A percentile compares a stretch with the other conserved stretches of the same genome.
Conservation (phyloP, 1,140 invertebrate species). For the Drosophila prosaltans region DNA sequence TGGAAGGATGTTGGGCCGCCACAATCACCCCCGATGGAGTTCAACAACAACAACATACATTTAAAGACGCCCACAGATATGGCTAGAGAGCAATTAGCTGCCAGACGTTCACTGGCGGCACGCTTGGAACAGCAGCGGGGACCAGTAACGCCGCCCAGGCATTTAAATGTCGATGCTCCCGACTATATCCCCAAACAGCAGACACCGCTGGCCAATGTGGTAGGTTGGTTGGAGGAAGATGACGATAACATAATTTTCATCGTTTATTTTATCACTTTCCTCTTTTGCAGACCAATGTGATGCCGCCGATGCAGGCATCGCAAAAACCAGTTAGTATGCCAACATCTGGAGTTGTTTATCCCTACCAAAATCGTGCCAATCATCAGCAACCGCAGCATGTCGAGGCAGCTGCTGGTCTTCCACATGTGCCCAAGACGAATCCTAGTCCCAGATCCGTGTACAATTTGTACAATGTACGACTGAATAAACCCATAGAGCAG, state of each 20-base stretch:
- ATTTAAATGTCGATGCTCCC: slow-evolving; percentile 31
- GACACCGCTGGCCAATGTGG: slow-evolving; percentile 58
- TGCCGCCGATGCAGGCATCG: slow-evolving; percentile 47
- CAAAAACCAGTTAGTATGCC: slow-evolving; percentile 35
- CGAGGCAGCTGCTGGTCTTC: slow-evolving; percentile 31
- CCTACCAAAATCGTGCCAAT: slow-evolving; percentile 61
- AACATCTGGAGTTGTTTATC: neutral
- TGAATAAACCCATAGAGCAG: slow-evolving; percentile 52
- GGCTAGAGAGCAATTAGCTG: slow-evolving; percentile 63
- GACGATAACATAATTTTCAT: neutral
- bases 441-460: slow-evolving; percentile 53
- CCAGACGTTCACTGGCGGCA: slow-evolving; percentile 59
- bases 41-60: slow-evolving; percentile 55
- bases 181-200: slow-evolving; percentile 35
- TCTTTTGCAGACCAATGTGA: slow-evolving; percentile 60
- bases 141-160: slow-evolving; percentile 31
- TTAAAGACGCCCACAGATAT: slow-evolving; percentile 62
- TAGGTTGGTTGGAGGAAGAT: slow-evolving; percentile 13
- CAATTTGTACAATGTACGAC: slow-evolving; percentile 66
- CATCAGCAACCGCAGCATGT: slow-evolving; percentile 12
- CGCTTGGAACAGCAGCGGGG: slow-evolving; percentile 68
- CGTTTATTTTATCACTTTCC: neutral
- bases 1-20: slow-evolving; percentile 50
- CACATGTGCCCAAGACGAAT: slow-evolving; percentile 54
- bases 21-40: slow-evolving; percentile 39